Base-by-base conservation (phyloP, 2,113 vertebrate genomes). In the Atherinomorus stipes region DNA sequence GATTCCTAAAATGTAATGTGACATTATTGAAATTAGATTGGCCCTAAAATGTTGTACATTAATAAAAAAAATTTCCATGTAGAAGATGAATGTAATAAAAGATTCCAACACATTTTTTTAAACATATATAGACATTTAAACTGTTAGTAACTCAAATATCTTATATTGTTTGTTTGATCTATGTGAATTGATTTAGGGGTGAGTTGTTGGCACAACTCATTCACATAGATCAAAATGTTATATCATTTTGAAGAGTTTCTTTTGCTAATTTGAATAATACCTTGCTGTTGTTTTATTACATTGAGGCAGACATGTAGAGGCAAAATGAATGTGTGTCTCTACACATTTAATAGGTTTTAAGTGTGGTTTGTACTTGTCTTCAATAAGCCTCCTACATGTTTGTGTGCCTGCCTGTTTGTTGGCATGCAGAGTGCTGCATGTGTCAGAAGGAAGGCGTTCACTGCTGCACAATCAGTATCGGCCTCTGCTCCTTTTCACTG, bases 401-500 rank as follows among this genome's bases (percentile, higher is more conserved):
- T 67, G 65, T 63, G 40, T 11, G 28, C 21, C 12, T 50, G 61
- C 70, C 66, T 13, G 26, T 78, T 57, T 70, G 68, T 58, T 76
- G 75, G 69, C 84, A 67, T 81, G 81, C 72, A 67, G 77, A 76
- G 67, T 18, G 53, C 64, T 10, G 64, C 64, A 53, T 34, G 1
- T 60, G 65, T 86, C 83, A 61, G 51, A 66, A 56, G 73, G 65
- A 74, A 52, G 51, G 68, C 45, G 54, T 69, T 68, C 45, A 2
- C 73, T 1, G 69, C 83, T 5, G 54, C 80, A 53, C 81, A 88
- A 85, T 86, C 85, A 86, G 81, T 73, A 80, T 38, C 78, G 26
- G 69, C 68, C 63, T 26, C 50, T 76, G 84, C 74, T 86, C 87
- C 81, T 85, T 90, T 92, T 89, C 88, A 85, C 88, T 82, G 88